Evolutionary conservation across 2,113 vertebrate genomes (phyloP).

Genomic region (Equus przewalskii): DNA sequence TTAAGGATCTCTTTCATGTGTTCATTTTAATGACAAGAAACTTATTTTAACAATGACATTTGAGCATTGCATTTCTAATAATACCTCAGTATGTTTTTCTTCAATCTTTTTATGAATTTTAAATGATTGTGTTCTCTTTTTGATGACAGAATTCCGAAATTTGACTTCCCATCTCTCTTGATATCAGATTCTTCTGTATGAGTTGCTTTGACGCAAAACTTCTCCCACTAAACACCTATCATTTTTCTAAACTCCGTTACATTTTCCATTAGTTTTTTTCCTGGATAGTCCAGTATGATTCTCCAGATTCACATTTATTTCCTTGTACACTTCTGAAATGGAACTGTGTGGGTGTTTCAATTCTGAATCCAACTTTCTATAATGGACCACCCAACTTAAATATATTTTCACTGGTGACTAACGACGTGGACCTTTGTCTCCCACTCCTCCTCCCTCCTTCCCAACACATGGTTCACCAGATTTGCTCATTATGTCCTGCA

Average conservation of each 20-base stretch:
- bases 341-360: slow-evolving; percentile 33
- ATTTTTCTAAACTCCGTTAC: neutral
- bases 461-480: slow-evolving; percentile 8
- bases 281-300: neutral
- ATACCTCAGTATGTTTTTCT: neutral
- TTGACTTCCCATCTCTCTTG: neutral
- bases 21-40: neutral
- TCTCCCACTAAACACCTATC: neutral
- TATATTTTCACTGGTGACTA: slow-evolving; percentile 39
- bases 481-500: neutral
- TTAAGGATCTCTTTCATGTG: neutral
- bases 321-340: slow-evolving; percentile 39
- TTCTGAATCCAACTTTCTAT: slow-evolving; percentile 53
- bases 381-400: neutral
- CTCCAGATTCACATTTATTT: slow-evolving; percentile 23
- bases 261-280: neutral
- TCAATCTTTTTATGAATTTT: neutral
- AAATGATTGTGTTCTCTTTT: slow-evolving; percentile 19
- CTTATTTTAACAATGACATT: slow-evolving; percentile 15
- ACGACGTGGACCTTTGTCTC: neutral
- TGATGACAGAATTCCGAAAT: slow-evolving; percentile 2
- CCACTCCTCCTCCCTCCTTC: neutral
- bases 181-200: neutral
- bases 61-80: neutral
- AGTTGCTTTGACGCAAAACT: neutral